These are phyloP conservation scores for Spheniscus humboldti DNA, from an alignment of 2,797 vertebrate genomes.

Conservation along the genomic window DNA sequence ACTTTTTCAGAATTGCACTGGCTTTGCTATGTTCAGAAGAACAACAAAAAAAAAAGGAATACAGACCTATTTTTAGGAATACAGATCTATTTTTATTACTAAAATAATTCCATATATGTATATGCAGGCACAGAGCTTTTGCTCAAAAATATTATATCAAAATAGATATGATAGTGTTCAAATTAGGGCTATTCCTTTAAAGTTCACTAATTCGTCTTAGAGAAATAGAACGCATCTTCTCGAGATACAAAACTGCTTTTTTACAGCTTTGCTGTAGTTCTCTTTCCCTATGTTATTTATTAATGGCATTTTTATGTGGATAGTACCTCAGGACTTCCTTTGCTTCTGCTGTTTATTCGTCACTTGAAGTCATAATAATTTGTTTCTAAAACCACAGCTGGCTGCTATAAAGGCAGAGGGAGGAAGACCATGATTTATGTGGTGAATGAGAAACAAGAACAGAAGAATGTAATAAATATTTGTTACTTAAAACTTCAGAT, in stretches of 20 bases:
- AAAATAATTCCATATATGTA: neutral
- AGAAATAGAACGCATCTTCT: neutral
- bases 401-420: slow-evolving; percentile 37
- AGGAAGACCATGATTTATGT: slow-evolving; percentile 45
- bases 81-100: neutral
- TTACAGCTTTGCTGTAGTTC: neutral
- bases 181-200: neutral
- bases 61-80: neutral
- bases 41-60: neutral
- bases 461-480: slow-evolving; percentile 20
- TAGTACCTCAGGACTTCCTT: slow-evolving; percentile 15
- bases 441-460: slow-evolving; percentile 1
- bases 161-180: neutral
- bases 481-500: slow-evolving; percentile 18
- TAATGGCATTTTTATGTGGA: slow-evolving; percentile 24
- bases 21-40: neutral
- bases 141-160: neutral
- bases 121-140: neutral
- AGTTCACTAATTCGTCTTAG: neutral
- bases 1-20: neutral
- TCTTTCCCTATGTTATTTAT: neutral
- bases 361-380: slow-evolving; percentile 39
- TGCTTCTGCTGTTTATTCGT: slow-evolving; percentile 30
- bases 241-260: neutral
- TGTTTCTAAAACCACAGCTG: slow-evolving; percentile 45